Conservation (phyloP, 1,140 invertebrate species). For the Sminthurides bifidus region DNA sequence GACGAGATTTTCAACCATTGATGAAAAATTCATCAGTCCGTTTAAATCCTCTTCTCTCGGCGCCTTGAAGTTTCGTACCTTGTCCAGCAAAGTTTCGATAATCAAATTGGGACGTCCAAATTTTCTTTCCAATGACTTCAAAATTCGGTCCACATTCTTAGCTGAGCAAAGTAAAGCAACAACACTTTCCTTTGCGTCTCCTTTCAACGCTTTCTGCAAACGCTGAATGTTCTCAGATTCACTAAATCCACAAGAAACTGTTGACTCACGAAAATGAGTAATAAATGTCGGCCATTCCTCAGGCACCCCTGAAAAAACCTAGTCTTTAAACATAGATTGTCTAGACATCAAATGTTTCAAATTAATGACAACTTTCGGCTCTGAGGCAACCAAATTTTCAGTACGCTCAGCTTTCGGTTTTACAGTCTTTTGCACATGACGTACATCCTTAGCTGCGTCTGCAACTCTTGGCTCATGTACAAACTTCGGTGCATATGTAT, state of each 20-base stretch:
- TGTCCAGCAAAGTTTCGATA: background rate
- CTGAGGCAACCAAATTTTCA: no score
- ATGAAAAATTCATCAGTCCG: background rate
- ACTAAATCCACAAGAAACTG: background rate
- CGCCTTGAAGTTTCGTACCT: background rate
- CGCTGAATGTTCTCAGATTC: background rate
- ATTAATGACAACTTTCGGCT: no score
- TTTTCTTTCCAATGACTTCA: background rate
- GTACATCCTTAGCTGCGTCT: no score
- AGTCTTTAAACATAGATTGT: no score
- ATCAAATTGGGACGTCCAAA: background rate
- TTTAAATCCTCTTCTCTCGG: background rate
- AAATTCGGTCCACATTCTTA: background rate
- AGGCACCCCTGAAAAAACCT: background rate
- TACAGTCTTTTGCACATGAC: no score
- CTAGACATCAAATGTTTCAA: no score
- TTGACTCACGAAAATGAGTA: background rate
- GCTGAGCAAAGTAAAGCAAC: background rate
- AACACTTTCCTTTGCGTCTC: no score
- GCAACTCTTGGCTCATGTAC: no score
- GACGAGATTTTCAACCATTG: background rate
- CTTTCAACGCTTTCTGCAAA: background rate
- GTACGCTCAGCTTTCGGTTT: no score
- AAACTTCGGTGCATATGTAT: no score
- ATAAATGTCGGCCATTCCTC: background rate